These are phyloP conservation scores for Morinoia aosen DNA, from an alignment of 2,888 invertebrate species.

Conservation along the genomic window DNA sequence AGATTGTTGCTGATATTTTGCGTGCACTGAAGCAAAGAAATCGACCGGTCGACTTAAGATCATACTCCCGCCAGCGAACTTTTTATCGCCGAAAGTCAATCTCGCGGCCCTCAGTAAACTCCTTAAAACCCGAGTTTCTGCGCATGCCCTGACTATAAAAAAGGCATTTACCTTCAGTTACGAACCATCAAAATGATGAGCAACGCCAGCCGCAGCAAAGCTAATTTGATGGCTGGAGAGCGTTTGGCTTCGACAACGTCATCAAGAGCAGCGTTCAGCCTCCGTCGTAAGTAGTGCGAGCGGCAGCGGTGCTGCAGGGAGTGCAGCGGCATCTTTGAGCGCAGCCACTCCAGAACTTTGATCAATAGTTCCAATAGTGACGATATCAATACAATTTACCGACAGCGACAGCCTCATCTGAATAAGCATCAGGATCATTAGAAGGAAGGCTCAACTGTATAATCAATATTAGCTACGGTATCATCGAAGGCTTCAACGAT, in stretches of 20 bases:
- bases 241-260: neutral
- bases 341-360: too few relatives aligned
- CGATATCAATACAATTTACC: neutral
- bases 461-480: too few relatives aligned
- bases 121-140: slow-evolving; percentile 30
- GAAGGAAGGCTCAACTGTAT: neutral
- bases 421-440: neutral
- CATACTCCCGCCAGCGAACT: neutral
- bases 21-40: too few relatives aligned
- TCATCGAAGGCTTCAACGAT: too few relatives aligned
- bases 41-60: neutral
- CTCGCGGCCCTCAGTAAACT: neutral
- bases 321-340: too few relatives aligned
- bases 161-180: slow-evolving; percentile 34
- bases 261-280: too few relatives aligned
- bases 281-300: too few relatives aligned
- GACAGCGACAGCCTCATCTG: neutral
- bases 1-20: too few relatives aligned
- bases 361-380: too few relatives aligned
- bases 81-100: slow-evolving; percentile 28
- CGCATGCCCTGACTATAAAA: neutral
- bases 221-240: neutral
- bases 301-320: too few relatives aligned
- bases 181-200: slow-evolving; percentile 18
- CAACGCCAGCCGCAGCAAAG: neutral